Evolutionary conservation across 2,113 vertebrate genomes (phyloP).

Genomic region (Gadus chalcogrammus): DNA sequence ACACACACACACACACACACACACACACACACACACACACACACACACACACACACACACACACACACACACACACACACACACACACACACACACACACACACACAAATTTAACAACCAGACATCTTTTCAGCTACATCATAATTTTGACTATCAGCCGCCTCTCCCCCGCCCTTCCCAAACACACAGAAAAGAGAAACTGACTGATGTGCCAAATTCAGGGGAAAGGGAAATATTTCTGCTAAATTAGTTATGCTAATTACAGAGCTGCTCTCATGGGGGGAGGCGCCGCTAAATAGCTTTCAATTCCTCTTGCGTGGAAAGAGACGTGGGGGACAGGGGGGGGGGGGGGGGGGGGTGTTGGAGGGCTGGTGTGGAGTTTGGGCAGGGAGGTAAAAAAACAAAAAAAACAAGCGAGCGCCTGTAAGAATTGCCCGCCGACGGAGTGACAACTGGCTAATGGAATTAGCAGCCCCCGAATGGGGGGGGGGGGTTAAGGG

Average conservation of each 20-base stretch:
- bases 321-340: slow-evolving; percentile 62
- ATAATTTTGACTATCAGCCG: slow-evolving; percentile 54
- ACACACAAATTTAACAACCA: slow-evolving; percentile 44
- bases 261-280: slow-evolving; percentile 69
- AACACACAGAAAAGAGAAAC: slow-evolving; percentile 5
- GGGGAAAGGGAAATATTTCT: slow-evolving; percentile 72
- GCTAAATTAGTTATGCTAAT: slow-evolving; percentile 81
- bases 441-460: slow-evolving; percentile 45
- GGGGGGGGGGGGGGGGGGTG: slow-evolving; percentile 36
- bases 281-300: slow-evolving; percentile 69
- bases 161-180: slow-evolving; percentile 34
- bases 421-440: slow-evolving; percentile 34
- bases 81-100: neutral
- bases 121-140: slow-evolving; percentile 65
- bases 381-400: neutral
- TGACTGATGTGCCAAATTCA: slow-evolving; percentile 51
- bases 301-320: slow-evolving; percentile 76
- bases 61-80: slow-evolving; percentile 3
- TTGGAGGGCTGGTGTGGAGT: too few relatives aligned
- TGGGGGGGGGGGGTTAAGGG: neutral
- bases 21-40: too few relatives aligned
- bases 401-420: slow-evolving; percentile 44
- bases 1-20: neutral
- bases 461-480: slow-evolving; percentile 39
- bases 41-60: neutral